These are phyloP conservation scores for Luperina testacea DNA, from an alignment of 2,888 invertebrate species.

Conservation along the genomic window DNA sequence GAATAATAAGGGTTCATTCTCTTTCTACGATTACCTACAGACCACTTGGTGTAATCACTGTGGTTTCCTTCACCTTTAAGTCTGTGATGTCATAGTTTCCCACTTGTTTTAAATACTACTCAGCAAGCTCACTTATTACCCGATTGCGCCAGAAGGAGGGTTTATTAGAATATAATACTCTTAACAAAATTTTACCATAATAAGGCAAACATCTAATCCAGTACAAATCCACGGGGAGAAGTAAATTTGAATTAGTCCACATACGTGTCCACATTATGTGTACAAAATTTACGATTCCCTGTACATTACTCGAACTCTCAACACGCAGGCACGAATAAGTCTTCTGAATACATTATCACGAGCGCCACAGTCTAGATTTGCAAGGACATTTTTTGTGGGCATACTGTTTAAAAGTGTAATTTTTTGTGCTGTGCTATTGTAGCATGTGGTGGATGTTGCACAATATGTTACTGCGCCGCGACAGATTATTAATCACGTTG, in stretches of 20 bases:
- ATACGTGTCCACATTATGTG: conserved; percentile 12
- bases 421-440: conserved; percentile 6
- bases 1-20: background rate
- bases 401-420: conserved; percentile 16
- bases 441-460: conserved; percentile 35
- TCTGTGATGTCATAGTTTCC: background rate
- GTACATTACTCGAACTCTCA: conserved; percentile 48
- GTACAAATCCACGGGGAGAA: conserved; percentile 28
- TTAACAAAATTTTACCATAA: conserved; percentile 9
- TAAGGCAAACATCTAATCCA: conserved; percentile 18
- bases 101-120: background rate
- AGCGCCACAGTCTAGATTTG: conserved; percentile 27
- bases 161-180: background rate
- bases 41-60: background rate
- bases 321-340: conserved; percentile 31
- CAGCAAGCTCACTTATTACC: too few relatives aligned
- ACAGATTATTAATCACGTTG: conserved; percentile 61
- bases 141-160: too few relatives aligned
- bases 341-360: conserved; percentile 34
- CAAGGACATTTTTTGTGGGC: conserved; percentile 8
- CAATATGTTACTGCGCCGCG: conserved; percentile 38
- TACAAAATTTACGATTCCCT: conserved; percentile 52
- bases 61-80: background rate
- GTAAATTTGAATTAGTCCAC: conserved; percentile 42
- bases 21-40: background rate